phyloP scores from a whole-genome alignment of 2,888 invertebrate genomes.

The Malthinus flaveolus region DNA sequence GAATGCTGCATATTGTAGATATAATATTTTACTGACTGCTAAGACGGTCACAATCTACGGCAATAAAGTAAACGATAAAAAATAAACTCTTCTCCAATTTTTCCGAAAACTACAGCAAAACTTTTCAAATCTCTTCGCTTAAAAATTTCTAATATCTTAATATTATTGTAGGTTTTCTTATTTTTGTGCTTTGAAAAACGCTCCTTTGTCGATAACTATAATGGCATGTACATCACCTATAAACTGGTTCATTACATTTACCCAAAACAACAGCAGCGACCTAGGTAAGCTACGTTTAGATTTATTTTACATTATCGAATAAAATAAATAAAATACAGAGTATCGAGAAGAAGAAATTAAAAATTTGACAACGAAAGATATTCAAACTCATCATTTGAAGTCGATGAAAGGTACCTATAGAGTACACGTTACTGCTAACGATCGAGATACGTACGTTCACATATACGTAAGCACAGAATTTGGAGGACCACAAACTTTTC shows the following conservation, averaged over 20 bases:
- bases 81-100: too few species aligned
- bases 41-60: too few species aligned
- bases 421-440: constrained; percentile 36
- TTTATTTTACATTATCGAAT: not conserved
- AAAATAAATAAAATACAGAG: constrained; percentile 1
- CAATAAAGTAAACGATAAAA: too few species aligned
- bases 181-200: constrained; percentile 26
- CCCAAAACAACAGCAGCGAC: constrained; percentile 26
- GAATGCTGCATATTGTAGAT: too few species aligned
- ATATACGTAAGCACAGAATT: constrained; percentile 51
- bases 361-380: constrained; percentile 26
- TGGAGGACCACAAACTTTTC: constrained; percentile 48
- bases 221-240: constrained; percentile 39
- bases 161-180: constrained; percentile 30
- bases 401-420: constrained; percentile 33
- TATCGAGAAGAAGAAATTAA: constrained; percentile 4
- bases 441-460: constrained; percentile 43
- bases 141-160: not conserved
- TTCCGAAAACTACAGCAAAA: too few species aligned
- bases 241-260: constrained; percentile 37
- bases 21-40: too few species aligned
- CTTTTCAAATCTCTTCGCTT: too few species aligned
- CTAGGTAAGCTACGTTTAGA: constrained; percentile 13
- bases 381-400: constrained; percentile 34
- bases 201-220: constrained; percentile 38